Percentiles rank a stretch among this genome's conserved stretches.
These are phyloP conservation scores for Lasioglossum zephyrum DNA, from an alignment of 2,888 invertebrate genomes.

Conservation along the genomic window DNA sequence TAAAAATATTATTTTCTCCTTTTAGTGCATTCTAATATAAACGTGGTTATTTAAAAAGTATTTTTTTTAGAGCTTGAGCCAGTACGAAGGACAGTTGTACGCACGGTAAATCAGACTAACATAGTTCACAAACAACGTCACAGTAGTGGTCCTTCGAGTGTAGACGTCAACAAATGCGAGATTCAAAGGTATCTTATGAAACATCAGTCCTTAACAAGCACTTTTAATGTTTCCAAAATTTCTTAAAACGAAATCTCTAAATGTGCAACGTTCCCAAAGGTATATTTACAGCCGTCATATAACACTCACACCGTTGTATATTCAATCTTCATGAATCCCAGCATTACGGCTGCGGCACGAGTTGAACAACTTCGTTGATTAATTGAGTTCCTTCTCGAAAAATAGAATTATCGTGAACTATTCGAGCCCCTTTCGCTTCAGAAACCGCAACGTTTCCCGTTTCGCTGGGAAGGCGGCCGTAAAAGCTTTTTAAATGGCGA, in stretches of 20 bases:
- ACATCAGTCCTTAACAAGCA: background rate
- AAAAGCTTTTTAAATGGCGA: slow-evolving; percentile 41
- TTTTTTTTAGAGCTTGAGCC: too few relatives aligned
- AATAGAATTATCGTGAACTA: slow-evolving; percentile 43
- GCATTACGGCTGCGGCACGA: background rate
- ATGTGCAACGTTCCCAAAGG: background rate
- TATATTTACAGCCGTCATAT: background rate
- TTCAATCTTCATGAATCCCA: background rate
- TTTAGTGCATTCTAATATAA: too few relatives aligned
- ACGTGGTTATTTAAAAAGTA: too few relatives aligned
- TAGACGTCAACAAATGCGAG: too few relatives aligned
- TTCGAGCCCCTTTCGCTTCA: background rate
- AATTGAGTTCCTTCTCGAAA: slow-evolving; percentile 2
- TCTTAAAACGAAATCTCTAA: background rate
- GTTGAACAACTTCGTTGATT: background rate
- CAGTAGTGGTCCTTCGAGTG: too few relatives aligned
- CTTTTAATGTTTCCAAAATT: background rate
- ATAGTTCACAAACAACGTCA: too few relatives aligned
- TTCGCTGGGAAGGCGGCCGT: background rate
- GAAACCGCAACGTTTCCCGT: background rate
- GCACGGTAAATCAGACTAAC: too few relatives aligned
- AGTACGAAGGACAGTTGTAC: too few relatives aligned
- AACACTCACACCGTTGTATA: background rate
- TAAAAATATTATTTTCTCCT: too few relatives aligned
- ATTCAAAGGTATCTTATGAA: too few relatives aligned